Percentiles rank a stretch among this genome's conserved stretches.
Conservation (phyloP, 2,797 vertebrate species). For the Rousettus madagascariensis region DNA sequence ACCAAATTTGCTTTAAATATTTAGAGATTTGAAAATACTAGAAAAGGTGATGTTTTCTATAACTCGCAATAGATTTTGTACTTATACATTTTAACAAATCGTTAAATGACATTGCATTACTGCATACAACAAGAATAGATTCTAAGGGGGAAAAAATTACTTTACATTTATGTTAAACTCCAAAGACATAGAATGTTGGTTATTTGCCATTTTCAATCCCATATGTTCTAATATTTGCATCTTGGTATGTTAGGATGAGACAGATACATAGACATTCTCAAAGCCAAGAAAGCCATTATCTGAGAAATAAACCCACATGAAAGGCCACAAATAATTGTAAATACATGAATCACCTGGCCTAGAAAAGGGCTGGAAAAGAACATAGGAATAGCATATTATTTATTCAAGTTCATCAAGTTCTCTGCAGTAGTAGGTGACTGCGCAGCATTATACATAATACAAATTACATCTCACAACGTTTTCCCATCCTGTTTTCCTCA, state of each 20-base stretch:
- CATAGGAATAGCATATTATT: not conserved
- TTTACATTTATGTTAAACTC: slow-evolving; percentile 13
- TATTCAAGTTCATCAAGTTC: not conserved
- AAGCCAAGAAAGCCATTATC: slow-evolving; percentile 24
- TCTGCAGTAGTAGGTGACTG: not conserved
- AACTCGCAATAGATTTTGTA: not conserved
- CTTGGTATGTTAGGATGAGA: not conserved
- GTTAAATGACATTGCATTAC: not conserved
- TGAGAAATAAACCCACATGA: not conserved
- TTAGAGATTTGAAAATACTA: not conserved
- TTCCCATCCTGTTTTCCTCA: not conserved
- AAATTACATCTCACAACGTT: not conserved
- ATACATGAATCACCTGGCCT: not conserved
- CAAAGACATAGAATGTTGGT: not conserved
- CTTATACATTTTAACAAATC: not conserved
- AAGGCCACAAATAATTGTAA: not conserved
- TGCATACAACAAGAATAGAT: not conserved
- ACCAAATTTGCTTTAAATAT: not conserved
- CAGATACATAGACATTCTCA: not conserved
- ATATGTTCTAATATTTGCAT: not conserved
- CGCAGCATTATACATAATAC: not conserved
- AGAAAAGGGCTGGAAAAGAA: not conserved
- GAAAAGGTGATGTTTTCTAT: not conserved
- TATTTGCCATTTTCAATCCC: not conserved
- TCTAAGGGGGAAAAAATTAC: not conserved